Evolutionary conservation across 2,113 vertebrate genomes (phyloP), one percentile per base, ranked within the genome.

Genomic region (Dasypus novemcinctus): DNA sequence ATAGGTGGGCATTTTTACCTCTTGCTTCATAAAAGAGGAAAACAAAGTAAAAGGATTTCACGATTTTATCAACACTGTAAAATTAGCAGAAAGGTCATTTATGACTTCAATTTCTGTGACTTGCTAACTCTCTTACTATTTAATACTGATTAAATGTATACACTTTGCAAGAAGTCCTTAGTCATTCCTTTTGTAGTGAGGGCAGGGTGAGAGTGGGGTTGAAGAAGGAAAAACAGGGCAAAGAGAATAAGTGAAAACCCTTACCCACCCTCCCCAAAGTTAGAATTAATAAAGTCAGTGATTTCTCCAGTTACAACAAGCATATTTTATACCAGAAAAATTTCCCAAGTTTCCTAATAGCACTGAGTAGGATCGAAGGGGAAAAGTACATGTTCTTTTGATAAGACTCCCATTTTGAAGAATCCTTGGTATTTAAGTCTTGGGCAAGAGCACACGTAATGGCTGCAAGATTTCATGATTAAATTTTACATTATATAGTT

Each of bases 381-480:
- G 41, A 54, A 95, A 97, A 91, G 63, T 72, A 91, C 29, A 71
- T 41, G 31, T 13, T 95, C 68, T 80, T 89, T 52, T 82, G 97
- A 90, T 57, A 90, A 96, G 52, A 0, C 21, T 64, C 63, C 74
- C n/a, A 91, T 90, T 88, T 94, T 52, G 72, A 90, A 93, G 79
- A 90, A 52, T 68, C 52, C 54, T 69, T 61, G 93, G 75, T 96
- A 61, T 87, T 96, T 90, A 94, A 75, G 14, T 12, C 46, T 80
- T 76, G 85, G 85, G 61, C 23, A 96, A 82, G 81, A 63, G 0
- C 0, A 33, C 66, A 80, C 29, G 90, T 20, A 78, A 41, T 81
- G 41, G 41, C 23, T 94, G 31, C 12, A 96, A 68, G 46, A 97
- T 95, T 96, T 94, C 69, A 85, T 83, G 93, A 93, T 71, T 57